Conservation (phyloP, 2,113 vertebrate species). For the Oostethus manadensis region DNA sequence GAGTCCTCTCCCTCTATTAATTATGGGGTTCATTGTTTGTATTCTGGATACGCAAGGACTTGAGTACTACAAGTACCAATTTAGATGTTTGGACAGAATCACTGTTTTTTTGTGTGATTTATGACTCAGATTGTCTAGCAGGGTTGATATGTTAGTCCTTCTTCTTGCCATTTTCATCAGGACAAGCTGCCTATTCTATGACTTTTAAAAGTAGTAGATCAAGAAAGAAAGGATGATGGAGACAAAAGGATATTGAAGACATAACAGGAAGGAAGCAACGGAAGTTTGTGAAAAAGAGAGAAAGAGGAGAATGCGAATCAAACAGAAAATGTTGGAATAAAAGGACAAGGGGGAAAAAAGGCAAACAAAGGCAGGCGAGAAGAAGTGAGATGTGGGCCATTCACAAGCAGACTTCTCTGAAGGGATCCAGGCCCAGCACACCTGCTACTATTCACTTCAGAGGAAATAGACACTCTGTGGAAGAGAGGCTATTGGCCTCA, state of each 20-base stretch:
- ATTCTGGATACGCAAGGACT: conserved; percentile 20
- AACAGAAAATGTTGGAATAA: conserved; percentile 45
- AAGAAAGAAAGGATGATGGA: conserved; percentile 27
- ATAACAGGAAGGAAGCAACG: conserved; percentile 47
- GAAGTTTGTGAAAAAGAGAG: conserved; percentile 34
- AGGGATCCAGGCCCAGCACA: conserved; percentile 71
- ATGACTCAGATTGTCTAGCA: conserved; percentile 26
- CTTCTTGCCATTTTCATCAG: conserved; percentile 46
- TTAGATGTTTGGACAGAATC: conserved; percentile 44
- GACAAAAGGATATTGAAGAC: conserved; percentile 51
- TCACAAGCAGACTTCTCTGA: conserved; percentile 66
- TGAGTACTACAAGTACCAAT: conserved; percentile 31
- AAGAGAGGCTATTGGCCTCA: conserved; percentile 74
- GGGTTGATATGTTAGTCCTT: conserved; percentile 32
- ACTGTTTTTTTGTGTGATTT: conserved; percentile 33
- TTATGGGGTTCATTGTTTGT: not conserved
- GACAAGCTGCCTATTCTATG: conserved; percentile 18
- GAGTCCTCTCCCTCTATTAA: conserved; percentile 4
- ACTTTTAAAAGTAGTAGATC: conserved; percentile 1
- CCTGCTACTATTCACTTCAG: conserved; percentile 80
- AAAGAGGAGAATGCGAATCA: conserved; percentile 1
- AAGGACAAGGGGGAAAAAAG: conserved; percentile 48
- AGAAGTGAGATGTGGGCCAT: conserved; percentile 66
- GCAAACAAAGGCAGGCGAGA: conserved; percentile 50
- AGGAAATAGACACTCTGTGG: conserved; percentile 78